Percentiles rank a stretch among this genome's conserved stretches.
These are phyloP conservation scores for Pristionchus arcanus DNA, from an alignment of 2,888 invertebrate genomes.

Conservation along the genomic window DNA sequence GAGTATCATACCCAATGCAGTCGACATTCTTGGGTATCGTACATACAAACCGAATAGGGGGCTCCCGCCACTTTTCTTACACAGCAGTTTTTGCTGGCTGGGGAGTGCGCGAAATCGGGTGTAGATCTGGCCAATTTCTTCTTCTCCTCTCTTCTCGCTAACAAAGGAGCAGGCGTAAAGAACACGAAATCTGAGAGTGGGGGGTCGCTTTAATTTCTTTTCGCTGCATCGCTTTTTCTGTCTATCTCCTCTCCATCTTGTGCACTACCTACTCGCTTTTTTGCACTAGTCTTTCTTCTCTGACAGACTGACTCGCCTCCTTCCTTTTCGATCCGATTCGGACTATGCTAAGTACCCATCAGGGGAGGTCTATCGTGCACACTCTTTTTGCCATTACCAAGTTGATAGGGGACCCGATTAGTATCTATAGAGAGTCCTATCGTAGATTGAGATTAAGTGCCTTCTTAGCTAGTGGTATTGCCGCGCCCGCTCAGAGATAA, in stretches of 20 bases:
- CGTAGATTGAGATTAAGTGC: conserved; percentile 5
- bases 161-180: conserved; percentile 35
- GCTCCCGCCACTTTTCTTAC: conserved; percentile 50
- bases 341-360: conserved; percentile 17
- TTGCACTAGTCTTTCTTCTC: conserved; percentile 48
- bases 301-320: conserved; percentile 1
- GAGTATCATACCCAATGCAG: background rate
- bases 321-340: conserved; percentile 38
- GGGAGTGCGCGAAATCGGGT: conserved; percentile 49
- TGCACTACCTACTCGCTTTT: conserved; percentile 12
- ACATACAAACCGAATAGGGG: background rate
- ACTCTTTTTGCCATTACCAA: conserved; percentile 22
- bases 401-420: conserved; percentile 7
- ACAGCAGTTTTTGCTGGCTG: conserved; percentile 25
- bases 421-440: background rate
- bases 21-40: background rate
- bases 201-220: conserved; percentile 46
- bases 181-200: conserved; percentile 46
- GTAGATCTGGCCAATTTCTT: conserved; percentile 31
- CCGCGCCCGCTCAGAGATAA: conserved; percentile 8
- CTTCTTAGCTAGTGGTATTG: conserved; percentile 13
- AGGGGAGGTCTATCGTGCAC: background rate
- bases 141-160: background rate
- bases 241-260: conserved; percentile 45
- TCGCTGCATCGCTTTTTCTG: conserved; percentile 19